These are phyloP conservation scores for Esox masquinongy DNA, from an alignment of 2,797 vertebrate genomes.

Conservation along the genomic window DNA sequence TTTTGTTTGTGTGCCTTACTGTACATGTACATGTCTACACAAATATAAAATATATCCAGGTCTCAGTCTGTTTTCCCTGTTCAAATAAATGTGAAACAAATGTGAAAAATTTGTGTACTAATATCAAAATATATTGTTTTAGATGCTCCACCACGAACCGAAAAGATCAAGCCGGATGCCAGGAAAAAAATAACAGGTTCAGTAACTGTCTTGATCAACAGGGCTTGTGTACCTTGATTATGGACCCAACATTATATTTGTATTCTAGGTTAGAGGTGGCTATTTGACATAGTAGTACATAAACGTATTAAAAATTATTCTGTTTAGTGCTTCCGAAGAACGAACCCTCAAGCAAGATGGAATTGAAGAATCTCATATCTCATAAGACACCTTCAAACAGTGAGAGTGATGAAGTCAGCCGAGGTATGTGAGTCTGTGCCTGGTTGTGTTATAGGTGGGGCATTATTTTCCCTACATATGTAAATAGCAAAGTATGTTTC, in stretches of 20 bases:
- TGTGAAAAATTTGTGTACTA: too few species aligned
- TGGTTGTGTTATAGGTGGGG: too few species aligned
- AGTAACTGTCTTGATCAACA: neutral
- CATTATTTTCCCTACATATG: too few species aligned
- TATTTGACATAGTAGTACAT: neutral
- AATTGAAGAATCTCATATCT: neutral
- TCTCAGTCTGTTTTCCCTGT: too few species aligned
- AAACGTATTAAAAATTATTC: neutral
- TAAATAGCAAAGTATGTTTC: too few species aligned
- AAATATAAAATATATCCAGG: too few species aligned
- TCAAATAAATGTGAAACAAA: too few species aligned
- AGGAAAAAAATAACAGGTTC: conserved; percentile 33
- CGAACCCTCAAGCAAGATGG: conserved; percentile 11
- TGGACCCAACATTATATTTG: too few species aligned
- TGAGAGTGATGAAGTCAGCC: conserved; percentile 57
- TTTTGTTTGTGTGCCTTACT: too few species aligned
- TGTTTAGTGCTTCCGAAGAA: conserved; percentile 27
- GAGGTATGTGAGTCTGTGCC: conserved; percentile 37
- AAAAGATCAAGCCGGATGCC: conserved; percentile 8
- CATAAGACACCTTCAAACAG: conserved; percentile 44
- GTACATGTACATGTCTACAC: too few species aligned
- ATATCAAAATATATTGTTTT: neutral
- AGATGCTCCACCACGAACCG: conserved; percentile 11
- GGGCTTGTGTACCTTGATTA: too few species aligned
- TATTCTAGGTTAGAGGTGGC: too few species aligned